phyloP scores from a whole-genome alignment of 2,888 invertebrate genomes.

The Terebella lapidaria region DNA sequence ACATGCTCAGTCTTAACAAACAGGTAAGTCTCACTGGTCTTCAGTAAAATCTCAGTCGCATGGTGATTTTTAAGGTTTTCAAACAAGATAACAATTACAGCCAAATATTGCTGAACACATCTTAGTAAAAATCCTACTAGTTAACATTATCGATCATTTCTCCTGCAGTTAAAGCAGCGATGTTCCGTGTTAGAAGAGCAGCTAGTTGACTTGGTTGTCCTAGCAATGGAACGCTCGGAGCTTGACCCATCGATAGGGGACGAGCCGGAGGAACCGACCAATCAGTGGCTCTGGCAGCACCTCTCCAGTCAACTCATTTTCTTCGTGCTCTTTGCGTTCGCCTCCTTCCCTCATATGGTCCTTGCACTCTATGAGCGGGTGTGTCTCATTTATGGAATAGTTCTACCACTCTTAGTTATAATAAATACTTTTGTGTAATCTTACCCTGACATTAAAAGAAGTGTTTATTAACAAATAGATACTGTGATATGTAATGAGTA shows the following conservation, averaged over 20 bases:
- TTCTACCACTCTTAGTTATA: background rate
- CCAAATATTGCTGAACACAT: too few species aligned
- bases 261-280: background rate
- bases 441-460: too few species aligned
- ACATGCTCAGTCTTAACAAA: constrained; percentile 88
- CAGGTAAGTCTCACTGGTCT: constrained; percentile 61
- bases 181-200: constrained; percentile 89
- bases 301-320: constrained; percentile 90
- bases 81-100: too few species aligned
- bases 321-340: constrained; percentile 89
- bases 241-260: constrained; percentile 33
- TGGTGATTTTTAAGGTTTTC: too few species aligned
- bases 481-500: too few species aligned
- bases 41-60: background rate
- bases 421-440: background rate
- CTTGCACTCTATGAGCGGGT: constrained; percentile 80
- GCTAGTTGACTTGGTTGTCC: constrained; percentile 81
- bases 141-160: too few species aligned
- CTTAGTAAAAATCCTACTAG: too few species aligned
- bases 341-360: constrained; percentile 87
- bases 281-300: constrained; percentile 69
- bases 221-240: constrained; percentile 88
- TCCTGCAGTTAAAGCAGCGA: constrained; percentile 71
- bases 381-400: too few species aligned
- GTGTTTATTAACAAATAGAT: too few species aligned